Base-by-base conservation (phyloP, 2,113 vertebrate genomes). In the Cavia porcellus region DNA sequence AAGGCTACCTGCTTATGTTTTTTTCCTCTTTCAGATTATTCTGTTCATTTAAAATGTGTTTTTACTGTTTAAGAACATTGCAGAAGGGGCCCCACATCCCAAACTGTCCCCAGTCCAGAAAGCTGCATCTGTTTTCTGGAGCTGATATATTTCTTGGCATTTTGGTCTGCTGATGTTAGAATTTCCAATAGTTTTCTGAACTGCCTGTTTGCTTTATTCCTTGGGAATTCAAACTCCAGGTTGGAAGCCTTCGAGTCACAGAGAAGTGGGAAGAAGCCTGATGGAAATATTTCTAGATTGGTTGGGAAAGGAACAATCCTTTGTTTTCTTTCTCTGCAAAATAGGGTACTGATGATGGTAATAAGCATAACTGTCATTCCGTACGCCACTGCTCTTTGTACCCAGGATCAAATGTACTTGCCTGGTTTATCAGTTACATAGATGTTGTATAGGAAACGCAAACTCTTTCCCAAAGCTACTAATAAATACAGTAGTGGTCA, bases 151-250 rank as follows among this genome's bases (percentile, higher is more conserved):
- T 32, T 30, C 52, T 83, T 94, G 52, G 55, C 64, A n/a, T 42
- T 8, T 35, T 20, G 30, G 10, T 66, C n/a, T 74, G 38, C 24
- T 84, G 14, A 19, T 42, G 38, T 77, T 47, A 64, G 84, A 59
- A 95, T 70, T 83, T 86, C 92, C 80, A 90, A 10, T 72, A 59
- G 45, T 68, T 92, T 82, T 92, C 61, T 47, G 10, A 94, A 72
- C 42, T 47, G 75, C 32, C 55, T 35, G 15, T 30, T 38, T 74
- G 38, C 12, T 79, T 68, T 7, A 70, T 86, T 86, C 59, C 83
- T 57, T 68, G 47, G 35, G 47, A 68, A 74, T 81, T 81, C 61
- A 83, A 83, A 82, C 25, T n/a, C 20, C 1, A 93, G 45, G 62
- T 82, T 80, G 62, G 75, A 94, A 86, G 64, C 10, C 28, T 59